These are phyloP conservation scores for Stylophora pistillata DNA, from an alignment of 64 coral and sea anemone species.

Conservation along the genomic window DNA sequence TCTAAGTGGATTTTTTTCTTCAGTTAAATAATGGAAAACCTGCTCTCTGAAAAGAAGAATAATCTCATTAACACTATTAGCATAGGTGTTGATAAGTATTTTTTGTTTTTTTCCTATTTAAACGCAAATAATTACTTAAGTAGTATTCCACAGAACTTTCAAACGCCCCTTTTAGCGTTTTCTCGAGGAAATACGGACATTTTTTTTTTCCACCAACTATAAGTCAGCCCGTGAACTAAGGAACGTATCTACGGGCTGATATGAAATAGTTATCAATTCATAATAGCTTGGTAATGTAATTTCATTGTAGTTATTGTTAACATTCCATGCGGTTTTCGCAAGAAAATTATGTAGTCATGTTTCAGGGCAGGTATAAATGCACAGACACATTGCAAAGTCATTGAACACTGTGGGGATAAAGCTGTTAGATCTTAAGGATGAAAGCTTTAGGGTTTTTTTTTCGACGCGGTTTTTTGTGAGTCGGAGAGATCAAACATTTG, in stretches of 20 bases:
- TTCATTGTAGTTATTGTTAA: constrained; percentile 40
- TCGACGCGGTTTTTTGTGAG: background rate
- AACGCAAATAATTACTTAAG: background rate
- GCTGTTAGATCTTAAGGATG: background rate
- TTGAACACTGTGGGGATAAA: background rate
- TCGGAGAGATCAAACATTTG: background rate
- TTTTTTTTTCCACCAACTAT: background rate
- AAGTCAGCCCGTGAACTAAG: background rate
- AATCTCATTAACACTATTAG: constrained; percentile 31
- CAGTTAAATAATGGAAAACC: constrained; percentile 29
- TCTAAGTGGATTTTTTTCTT: constrained; percentile 37
- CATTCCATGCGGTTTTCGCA: constrained; percentile 32
- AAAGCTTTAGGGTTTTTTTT: background rate
- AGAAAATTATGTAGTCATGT: background rate
- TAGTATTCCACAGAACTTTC: background rate
- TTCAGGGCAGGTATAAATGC: background rate
- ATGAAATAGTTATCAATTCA: background rate
- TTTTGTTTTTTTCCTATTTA: background rate
- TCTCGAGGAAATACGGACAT: background rate
- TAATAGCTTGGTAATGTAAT: constrained; percentile 30
- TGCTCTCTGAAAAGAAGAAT: constrained; percentile 14
- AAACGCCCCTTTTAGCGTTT: background rate
- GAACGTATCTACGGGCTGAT: constrained; percentile 1
- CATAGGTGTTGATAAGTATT: constrained; percentile 7
- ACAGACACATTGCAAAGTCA: background rate